These are phyloP conservation scores for Enteromius mattozi DNA, from an alignment of 2,797 vertebrate species.

Conservation along the genomic window DNA sequence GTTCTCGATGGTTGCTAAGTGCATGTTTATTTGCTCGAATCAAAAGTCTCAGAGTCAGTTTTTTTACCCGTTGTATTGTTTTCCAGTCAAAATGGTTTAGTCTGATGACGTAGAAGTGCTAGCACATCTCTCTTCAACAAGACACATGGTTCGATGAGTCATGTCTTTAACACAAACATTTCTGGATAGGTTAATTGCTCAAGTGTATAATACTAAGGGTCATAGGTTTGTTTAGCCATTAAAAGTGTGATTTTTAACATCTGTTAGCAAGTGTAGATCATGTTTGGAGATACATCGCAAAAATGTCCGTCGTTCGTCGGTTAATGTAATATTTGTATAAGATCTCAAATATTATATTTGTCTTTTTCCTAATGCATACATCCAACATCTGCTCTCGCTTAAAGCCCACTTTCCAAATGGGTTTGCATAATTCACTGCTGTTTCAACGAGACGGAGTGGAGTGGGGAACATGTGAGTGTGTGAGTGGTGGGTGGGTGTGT, in stretches of 20 bases:
- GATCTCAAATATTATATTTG: slow-evolving; percentile 27
- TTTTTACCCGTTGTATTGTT: neutral
- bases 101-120: neutral
- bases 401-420: slow-evolving; percentile 66
- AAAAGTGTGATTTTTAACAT: slow-evolving; percentile 7
- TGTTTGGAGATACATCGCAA: neutral
- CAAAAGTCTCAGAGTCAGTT: neutral
- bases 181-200: neutral
- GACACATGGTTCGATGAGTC: neutral
- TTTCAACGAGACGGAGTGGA: slow-evolving; percentile 66
- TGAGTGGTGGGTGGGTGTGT: slow-evolving; percentile 47
- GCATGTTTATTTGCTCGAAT: neutral
- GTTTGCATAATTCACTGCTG: slow-evolving; percentile 57
- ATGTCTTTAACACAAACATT: neutral
- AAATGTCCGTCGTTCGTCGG: neutral
- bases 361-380: slow-evolving; percentile 64
- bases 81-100: neutral
- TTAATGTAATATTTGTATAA: slow-evolving; percentile 18
- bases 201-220: neutral
- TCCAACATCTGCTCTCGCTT: slow-evolving; percentile 79
- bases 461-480: slow-evolving; percentile 27
- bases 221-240: neutral
- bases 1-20: neutral
- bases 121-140: neutral
- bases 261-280: neutral